Conservation (phyloP, 2,888 invertebrate species). For the Catocala sponsa region DNA sequence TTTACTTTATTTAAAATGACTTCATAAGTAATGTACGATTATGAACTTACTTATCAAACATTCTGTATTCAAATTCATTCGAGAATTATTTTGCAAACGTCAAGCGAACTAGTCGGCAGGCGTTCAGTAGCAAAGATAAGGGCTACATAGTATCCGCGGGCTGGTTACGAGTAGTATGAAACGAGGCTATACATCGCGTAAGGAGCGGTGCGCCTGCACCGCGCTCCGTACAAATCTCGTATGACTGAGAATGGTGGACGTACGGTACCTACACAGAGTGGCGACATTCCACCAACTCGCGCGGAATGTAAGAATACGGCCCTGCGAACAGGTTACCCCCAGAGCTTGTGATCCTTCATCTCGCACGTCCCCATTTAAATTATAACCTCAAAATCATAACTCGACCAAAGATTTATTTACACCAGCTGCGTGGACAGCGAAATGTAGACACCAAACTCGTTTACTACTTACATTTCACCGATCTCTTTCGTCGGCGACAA, state of each 20-base stretch:
- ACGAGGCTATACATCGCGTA: constrained; percentile 70
- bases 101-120: constrained; percentile 53
- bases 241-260: constrained; percentile 76
- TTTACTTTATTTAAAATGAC: too few species aligned
- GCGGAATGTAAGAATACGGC: constrained; percentile 79
- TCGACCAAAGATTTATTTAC: constrained; percentile 67
- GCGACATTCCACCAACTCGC: constrained; percentile 83
- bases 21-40: constrained; percentile 6
- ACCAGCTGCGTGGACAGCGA: constrained; percentile 71
- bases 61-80: constrained; percentile 24
- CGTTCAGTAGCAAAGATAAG: constrained; percentile 77
- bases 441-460: constrained; percentile 76
- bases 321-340: constrained; percentile 81
- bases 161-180: constrained; percentile 75
- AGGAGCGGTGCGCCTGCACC: constrained; percentile 71
- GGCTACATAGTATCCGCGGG: constrained; percentile 67
- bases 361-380: constrained; percentile 70
- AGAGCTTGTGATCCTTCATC: constrained; percentile 69
- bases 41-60: constrained; percentile 17
- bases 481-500: constrained; percentile 79
- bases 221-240: constrained; percentile 81
- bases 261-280: constrained; percentile 81
- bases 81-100: constrained; percentile 45
- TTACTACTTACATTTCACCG: constrained; percentile 79
- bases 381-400: constrained; percentile 71